A percentile compares a stretch with the other conserved stretches of the same genome.
Conservation (phyloP, 2,797 vertebrate genomes). For the Psittacula derbiana region DNA sequence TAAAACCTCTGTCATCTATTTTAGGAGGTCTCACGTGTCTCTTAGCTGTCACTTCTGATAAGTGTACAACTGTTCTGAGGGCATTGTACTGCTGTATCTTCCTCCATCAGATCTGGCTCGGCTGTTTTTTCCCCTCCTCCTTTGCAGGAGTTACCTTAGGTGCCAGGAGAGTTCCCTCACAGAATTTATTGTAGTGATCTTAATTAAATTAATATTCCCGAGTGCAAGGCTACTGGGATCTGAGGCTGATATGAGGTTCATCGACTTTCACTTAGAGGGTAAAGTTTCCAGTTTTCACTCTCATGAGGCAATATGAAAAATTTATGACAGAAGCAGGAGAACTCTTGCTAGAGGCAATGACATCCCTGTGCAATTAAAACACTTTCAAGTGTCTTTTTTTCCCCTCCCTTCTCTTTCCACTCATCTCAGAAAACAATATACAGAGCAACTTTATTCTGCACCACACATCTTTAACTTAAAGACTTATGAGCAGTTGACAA, state of each 20-base stretch:
- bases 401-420: not conserved
- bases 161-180: slow-evolving; percentile 35
- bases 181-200: slow-evolving; percentile 68
- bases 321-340: slow-evolving; percentile 66
- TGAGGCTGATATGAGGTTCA: slow-evolving; percentile 57
- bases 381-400: slow-evolving; percentile 61
- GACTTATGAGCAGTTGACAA: slow-evolving; percentile 44
- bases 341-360: slow-evolving; percentile 61
- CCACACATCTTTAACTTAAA: slow-evolving; percentile 24
- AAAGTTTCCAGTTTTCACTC: slow-evolving; percentile 64
- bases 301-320: slow-evolving; percentile 72
- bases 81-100: not conserved
- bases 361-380: slow-evolving; percentile 71
- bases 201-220: slow-evolving; percentile 77
- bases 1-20: not conserved
- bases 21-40: not conserved
- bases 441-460: slow-evolving; percentile 17
- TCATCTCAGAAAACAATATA: slow-evolving; percentile 40
- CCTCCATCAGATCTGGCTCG: not conserved
- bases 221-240: slow-evolving; percentile 61
- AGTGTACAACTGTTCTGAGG: not conserved
- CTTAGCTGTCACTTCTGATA: not conserved
- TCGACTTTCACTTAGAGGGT: slow-evolving; percentile 69
- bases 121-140: not conserved
- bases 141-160: not conserved